Evolutionary conservation across 35 echinoderm and acorn worm genomes (phyloP), one percentile per base, ranked within the genome.

Genomic region (Heliocidaris tuberculata): DNA sequence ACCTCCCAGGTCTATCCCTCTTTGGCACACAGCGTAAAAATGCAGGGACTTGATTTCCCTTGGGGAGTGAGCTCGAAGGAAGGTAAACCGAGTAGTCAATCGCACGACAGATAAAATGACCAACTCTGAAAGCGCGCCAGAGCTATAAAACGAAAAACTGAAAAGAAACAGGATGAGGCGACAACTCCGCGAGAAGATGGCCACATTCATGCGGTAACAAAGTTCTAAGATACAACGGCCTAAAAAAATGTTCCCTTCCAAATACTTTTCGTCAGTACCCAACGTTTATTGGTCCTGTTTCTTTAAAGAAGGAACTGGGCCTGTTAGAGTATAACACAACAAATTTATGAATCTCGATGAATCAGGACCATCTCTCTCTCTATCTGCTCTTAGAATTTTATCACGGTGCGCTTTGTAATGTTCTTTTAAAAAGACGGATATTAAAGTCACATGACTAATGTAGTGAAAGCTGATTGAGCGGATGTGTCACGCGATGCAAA

Each of bases 31-130:
- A n/a, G 65, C 65, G 5, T 78, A 0, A 78, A n/a, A 78, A 19
- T 78, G 65, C 65, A 78, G 65, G 7, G 15, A 78, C 19, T 78
- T 78, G 65, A 78, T 78, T 78, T 78, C 65, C 65, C 65, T 5
- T 21, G 65, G 21, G 65, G 2, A 78, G 7, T n/a, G 65, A 78
- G 19, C 21, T 7, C 21, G 65, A n/a, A 8, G 7, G 65, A 78
- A 78, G 65, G 65, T n/a, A 78, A 78, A 78, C 65, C 65, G 6
- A 2, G 65, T n/a, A 78, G 19, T 78, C 65, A 78, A 78, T 78
- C 65, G 65, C 65, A 78, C 65, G 21, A 78, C 65, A 19, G 65
- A 78, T 78, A 78, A 78, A 78, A 78, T 78, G 65, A 78, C 65
- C 65, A 78, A 78, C 65, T 70, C 60, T 70, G 60, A 70, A 70